These are phyloP conservation scores for Bruchidius siliquastri DNA, from an alignment of 2,888 invertebrate genomes.

Conservation along the genomic window DNA sequence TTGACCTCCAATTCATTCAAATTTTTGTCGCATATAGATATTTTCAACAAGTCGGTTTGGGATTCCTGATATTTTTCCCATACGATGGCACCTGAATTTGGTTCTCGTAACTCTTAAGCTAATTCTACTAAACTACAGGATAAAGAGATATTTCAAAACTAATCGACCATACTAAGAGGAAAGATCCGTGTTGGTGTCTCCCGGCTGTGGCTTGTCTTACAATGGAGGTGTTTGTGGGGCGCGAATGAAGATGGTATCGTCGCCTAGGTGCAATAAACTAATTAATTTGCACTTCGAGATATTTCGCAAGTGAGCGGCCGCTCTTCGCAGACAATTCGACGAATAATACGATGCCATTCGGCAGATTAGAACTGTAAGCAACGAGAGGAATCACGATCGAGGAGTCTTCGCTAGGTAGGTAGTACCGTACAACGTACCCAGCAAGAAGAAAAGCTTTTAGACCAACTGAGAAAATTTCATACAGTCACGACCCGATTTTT, in stretches of 20 bases:
- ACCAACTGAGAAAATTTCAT: too few relatives aligned
- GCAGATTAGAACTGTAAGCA: background rate
- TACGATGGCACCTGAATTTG: too few relatives aligned
- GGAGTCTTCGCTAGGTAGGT: background rate
- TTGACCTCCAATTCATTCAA: too few relatives aligned
- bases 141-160: background rate
- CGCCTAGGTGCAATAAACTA: conserved; percentile 21
- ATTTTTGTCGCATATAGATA: too few relatives aligned
- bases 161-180: background rate
- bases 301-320: conserved; percentile 20
- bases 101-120: too few relatives aligned
- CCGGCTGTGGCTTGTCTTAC: background rate
- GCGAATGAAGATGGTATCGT: conserved; percentile 1
- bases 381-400: background rate
- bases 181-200: background rate
- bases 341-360: background rate
- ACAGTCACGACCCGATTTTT: too few relatives aligned
- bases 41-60: too few relatives aligned
- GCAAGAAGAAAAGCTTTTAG: background rate
- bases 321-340: background rate
- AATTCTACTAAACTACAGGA: too few relatives aligned
- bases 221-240: background rate
- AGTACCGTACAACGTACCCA: background rate
- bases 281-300: conserved; percentile 19
- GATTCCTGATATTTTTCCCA: too few relatives aligned